Evolutionary conservation across 2,113 vertebrate genomes (phyloP).

Genomic region (Pica pica): DNA sequence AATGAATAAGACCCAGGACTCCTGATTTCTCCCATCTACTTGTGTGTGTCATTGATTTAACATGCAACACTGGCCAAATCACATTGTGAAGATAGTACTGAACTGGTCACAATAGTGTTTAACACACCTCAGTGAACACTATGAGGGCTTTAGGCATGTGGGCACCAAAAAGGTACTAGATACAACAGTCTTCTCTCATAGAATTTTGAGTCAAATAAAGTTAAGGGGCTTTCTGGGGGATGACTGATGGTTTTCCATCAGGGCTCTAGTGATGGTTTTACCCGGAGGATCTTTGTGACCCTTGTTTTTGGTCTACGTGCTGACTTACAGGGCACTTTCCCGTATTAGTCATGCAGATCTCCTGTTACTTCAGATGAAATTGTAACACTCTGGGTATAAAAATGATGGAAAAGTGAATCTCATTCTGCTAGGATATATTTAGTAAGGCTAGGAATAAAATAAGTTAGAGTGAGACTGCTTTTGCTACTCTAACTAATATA

Average conservation of each 20-base stretch:
- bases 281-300: background rate
- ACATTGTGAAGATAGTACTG: background rate
- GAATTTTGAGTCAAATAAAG: background rate
- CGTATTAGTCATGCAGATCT: background rate
- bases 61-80: background rate
- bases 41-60: background rate
- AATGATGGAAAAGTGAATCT: background rate
- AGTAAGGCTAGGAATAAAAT: background rate
- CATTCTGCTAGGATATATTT: background rate
- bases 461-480: background rate
- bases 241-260: background rate
- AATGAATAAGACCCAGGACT: background rate
- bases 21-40: background rate
- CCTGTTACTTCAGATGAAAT: background rate
- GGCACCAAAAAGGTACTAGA: background rate
- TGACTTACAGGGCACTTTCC: background rate
- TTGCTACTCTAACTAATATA: background rate
- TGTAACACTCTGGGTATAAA: background rate
- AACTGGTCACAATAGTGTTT: background rate
- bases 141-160: background rate
- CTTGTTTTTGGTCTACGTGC: background rate
- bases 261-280: background rate
- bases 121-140: background rate
- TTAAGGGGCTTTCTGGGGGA: background rate
- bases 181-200: background rate